A percentile compares a stretch with the other conserved stretches of the same genome.
Evolutionary conservation across 1,140 invertebrate genomes (phyloP).

Genomic region (Dysdera silvatica): DNA sequence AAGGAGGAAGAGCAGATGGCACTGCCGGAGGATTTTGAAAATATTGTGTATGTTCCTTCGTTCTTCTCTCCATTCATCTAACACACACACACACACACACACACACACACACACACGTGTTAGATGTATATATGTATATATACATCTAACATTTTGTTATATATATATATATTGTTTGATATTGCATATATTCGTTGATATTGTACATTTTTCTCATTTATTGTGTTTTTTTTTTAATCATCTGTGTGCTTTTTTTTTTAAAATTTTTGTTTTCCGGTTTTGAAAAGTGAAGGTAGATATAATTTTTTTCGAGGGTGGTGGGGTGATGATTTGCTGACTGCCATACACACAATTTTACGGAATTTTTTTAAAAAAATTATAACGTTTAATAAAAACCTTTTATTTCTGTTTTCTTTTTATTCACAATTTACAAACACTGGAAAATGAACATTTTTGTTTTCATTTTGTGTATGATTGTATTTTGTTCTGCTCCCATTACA

Average conservation of each 20-base stretch:
- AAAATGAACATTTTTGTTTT: constrained; percentile 24
- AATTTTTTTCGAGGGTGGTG: too few species aligned
- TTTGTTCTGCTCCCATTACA: too few species aligned
- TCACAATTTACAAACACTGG: neutral
- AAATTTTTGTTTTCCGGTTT: too few species aligned
- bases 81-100: too few species aligned
- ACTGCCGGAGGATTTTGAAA: constrained; percentile 65
- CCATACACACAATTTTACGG: too few species aligned
- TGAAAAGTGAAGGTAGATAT: too few species aligned
- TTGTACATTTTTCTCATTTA: neutral
- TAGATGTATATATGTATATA: too few species aligned
- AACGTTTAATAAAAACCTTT: neutral
- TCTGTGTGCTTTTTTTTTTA: too few species aligned
- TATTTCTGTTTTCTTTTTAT: neutral
- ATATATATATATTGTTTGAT: neutral
- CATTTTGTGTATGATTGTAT: constrained; percentile 47
- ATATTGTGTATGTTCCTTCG: constrained; percentile 50
- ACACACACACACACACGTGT: too few species aligned
- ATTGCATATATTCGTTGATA: neutral
- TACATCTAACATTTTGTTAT: neutral
- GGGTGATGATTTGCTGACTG: too few species aligned
- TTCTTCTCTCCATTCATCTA: constrained; percentile 25
- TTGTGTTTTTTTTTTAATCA: neutral
- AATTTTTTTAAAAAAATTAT: too few species aligned
- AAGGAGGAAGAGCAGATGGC: constrained; percentile 58